These are phyloP conservation scores for Synanceia verrucosa DNA, from an alignment of 2,797 vertebrate genomes.

Conservation along the genomic window DNA sequence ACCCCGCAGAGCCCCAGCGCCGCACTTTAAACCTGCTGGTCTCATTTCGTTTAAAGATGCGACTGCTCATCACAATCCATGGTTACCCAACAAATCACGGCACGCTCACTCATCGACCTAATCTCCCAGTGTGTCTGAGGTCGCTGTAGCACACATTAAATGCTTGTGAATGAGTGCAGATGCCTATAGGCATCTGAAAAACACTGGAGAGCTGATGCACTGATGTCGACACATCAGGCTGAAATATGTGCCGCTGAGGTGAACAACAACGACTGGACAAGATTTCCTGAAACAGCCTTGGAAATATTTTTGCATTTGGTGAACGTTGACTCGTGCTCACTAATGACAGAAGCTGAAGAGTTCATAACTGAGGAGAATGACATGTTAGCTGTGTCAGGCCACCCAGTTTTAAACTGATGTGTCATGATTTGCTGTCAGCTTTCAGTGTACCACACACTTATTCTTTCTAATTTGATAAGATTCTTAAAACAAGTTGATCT, in stretches of 20 bases:
- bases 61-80: constrained; percentile 9
- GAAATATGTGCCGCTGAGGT: no score
- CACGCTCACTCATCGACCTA: not conserved
- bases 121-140: not conserved
- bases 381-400: not conserved
- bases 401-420: no score
- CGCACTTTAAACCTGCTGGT: constrained; percentile 1
- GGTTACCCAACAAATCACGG: constrained; percentile 1
- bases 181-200: not conserved
- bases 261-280: not conserved
- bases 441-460: no score
- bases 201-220: not conserved
- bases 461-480: not conserved
- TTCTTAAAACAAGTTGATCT: not conserved
- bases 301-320: no score
- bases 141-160: not conserved
- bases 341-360: not conserved
- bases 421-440: no score
- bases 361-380: not conserved
- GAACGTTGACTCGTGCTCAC: no score
- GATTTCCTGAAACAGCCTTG: not conserved
- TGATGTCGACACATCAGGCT: not conserved
- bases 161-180: not conserved
- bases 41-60: constrained; percentile 27
- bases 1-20: constrained; percentile 7